Evolutionary conservation across 1,140 invertebrate genomes (phyloP).

Genomic region (Sweltsa coloradensis): DNA sequence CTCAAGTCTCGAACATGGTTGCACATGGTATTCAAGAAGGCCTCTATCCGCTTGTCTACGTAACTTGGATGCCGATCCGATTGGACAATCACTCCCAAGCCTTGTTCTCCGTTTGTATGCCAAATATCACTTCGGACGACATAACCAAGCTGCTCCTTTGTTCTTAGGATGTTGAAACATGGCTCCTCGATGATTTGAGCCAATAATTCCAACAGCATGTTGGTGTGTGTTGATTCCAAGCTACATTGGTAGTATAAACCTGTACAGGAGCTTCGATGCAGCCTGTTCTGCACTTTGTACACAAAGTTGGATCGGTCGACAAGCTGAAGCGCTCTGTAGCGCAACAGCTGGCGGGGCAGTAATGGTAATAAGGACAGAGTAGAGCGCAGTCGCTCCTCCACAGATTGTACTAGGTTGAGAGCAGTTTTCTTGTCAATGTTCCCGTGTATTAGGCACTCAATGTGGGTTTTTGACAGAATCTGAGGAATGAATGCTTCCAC

Average conservation of each 20-base stretch:
- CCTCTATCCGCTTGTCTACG: conserved; percentile 76
- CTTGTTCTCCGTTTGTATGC: conserved; percentile 68
- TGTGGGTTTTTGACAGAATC: conserved; percentile 64
- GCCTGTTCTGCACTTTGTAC: conserved; percentile 56
- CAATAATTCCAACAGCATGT: conserved; percentile 75
- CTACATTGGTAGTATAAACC: conserved; percentile 82
- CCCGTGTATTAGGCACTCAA: conserved; percentile 77
- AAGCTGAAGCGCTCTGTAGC: conserved; percentile 72
- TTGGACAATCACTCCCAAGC: conserved; percentile 79
- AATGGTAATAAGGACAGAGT: conserved; percentile 48
- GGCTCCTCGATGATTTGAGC: conserved; percentile 83
- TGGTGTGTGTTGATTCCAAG: conserved; percentile 59
- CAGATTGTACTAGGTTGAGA: conserved; percentile 46
- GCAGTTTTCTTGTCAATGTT: conserved; percentile 60
- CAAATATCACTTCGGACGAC: conserved; percentile 84
- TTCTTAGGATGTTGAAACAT: conserved; percentile 79
- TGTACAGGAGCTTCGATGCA: conserved; percentile 78
- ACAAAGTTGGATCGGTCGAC: conserved; percentile 61
- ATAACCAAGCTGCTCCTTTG: conserved; percentile 85
- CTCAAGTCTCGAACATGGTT: conserved; percentile 55
- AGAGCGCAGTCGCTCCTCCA: conserved; percentile 51
- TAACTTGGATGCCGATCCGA: conserved; percentile 70
- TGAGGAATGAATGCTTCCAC: conserved; percentile 61
- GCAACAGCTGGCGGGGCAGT: conserved; percentile 63
- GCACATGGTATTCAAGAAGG: conserved; percentile 63